These are phyloP conservation scores for Hermodice carunculata DNA, from an alignment of 2,888 invertebrate genomes.

Conservation along the genomic window DNA sequence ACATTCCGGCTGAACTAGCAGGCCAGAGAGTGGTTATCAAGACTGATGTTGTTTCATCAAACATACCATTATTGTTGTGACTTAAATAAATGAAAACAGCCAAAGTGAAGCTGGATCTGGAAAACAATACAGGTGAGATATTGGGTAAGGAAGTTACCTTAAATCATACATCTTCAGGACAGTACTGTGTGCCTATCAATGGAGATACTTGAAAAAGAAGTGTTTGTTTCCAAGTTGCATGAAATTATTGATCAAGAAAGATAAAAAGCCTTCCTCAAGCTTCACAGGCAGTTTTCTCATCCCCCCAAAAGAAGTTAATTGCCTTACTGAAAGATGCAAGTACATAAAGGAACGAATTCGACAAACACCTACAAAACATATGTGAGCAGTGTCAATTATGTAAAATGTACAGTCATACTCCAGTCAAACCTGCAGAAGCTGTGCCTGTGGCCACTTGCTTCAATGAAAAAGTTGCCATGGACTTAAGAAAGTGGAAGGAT, in stretches of 20 bases:
- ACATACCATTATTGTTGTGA: conserved; percentile 30
- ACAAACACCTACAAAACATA: neutral
- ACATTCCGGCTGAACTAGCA: neutral
- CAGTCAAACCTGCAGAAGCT: conserved; percentile 1
- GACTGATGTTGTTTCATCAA: conserved; percentile 27
- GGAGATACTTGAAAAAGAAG: neutral
- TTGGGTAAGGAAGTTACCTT: conserved; percentile 34
- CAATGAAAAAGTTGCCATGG: conserved; percentile 16
- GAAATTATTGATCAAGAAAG: neutral
- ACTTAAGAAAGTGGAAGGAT: conserved; percentile 10
- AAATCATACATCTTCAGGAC: conserved; percentile 30
- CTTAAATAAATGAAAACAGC: conserved; percentile 34
- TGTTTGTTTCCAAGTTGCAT: neutral
- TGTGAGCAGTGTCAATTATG: conserved; percentile 12
- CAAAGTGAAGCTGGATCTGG: conserved; percentile 33
- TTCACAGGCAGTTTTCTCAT: conserved; percentile 7
- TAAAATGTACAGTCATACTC: conserved; percentile 7
- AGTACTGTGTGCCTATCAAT: conserved; percentile 37
- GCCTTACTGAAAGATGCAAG: conserved; percentile 16
- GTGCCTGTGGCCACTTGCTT: conserved; percentile 9
- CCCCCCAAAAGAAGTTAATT: conserved; percentile 7
- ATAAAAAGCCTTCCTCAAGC: neutral
- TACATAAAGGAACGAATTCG: neutral
- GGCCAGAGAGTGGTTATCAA: neutral
- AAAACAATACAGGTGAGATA: conserved; percentile 36